phyloP scores from a whole-genome alignment of 2,113 vertebrate species.

The Rhinoptilus africanus region DNA sequence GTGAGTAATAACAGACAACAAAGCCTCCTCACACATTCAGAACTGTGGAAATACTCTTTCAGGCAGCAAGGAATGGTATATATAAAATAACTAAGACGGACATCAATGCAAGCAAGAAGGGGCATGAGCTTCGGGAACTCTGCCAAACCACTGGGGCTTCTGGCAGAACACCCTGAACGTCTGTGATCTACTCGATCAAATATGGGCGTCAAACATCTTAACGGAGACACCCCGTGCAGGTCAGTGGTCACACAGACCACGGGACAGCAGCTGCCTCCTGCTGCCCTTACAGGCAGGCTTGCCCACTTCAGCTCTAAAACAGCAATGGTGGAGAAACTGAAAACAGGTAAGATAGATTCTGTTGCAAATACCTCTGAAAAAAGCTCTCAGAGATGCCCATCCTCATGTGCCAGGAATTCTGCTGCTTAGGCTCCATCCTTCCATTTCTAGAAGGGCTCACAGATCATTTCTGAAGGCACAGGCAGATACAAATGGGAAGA shows the following conservation, averaged over 20 bases:
- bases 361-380: background rate
- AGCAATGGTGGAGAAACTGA: background rate
- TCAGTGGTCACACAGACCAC: background rate
- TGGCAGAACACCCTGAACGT: background rate
- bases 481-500: background rate
- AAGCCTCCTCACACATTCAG: constrained; percentile 7
- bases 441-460: background rate
- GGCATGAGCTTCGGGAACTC: background rate
- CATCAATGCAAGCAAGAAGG: constrained; percentile 57
- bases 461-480: background rate
- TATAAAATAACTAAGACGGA: constrained; percentile 16
- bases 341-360: background rate
- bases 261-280: background rate
- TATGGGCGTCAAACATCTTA: background rate
- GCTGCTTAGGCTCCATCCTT: background rate
- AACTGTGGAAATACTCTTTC: background rate
- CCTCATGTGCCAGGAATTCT: background rate
- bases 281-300: background rate
- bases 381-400: background rate
- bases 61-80: background rate
- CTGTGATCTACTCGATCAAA: background rate
- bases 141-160: constrained; percentile 6
- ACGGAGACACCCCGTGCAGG: background rate
- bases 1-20: constrained; percentile 47
- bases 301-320: background rate